phyloP scores from a whole-genome alignment of 2,888 invertebrate species.

The Branchipolynoe longqiensis region DNA sequence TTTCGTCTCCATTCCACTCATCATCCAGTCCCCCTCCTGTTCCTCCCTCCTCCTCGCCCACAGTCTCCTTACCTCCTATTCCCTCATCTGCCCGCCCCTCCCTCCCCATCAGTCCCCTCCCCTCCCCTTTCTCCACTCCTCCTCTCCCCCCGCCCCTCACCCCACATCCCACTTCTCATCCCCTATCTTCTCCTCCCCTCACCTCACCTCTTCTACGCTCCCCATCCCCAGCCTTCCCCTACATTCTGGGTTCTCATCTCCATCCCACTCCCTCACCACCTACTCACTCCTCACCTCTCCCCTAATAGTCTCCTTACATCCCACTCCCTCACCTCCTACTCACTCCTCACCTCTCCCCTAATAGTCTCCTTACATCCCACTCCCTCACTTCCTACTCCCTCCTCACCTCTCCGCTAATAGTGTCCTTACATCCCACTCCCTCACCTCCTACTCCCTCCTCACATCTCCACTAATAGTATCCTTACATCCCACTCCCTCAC shows the following conservation, averaged over 20 bases:
- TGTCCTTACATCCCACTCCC: no score
- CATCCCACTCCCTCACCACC: background rate
- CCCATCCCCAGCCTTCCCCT: background rate
- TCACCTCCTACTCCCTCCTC: no score
- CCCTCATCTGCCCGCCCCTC: background rate
- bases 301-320: background rate
- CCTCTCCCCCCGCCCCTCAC: background rate
- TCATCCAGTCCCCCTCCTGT: background rate
- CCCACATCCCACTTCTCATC: background rate
- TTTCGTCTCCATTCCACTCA: background rate
- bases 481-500: no score
- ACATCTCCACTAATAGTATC: no score
- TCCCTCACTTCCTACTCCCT: no score
- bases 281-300: background rate
- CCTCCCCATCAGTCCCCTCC: background rate
- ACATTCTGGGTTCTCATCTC: no score
- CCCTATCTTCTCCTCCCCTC: background rate
- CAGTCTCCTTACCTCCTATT: background rate
- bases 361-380: no score
- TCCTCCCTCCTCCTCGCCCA: background rate
- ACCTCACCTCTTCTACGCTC: background rate
- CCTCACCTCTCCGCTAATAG: no score
- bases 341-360: no score
- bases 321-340: background rate
- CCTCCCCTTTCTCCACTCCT: background rate